phyloP scores from a whole-genome alignment of 2,888 invertebrate species.

The Rotaria magnacalcarata region DNA sequence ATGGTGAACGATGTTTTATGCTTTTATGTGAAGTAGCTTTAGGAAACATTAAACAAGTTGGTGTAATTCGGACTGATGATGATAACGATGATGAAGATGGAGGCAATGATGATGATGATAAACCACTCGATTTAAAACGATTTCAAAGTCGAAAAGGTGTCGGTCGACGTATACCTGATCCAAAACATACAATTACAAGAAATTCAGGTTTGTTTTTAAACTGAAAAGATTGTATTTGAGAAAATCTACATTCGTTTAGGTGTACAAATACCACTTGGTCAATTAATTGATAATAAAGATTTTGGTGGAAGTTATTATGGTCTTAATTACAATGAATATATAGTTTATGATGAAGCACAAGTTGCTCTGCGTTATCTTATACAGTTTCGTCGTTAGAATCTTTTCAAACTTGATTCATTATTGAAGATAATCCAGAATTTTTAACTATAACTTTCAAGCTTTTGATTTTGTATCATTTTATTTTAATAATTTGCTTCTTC shows the following conservation, averaged over 20 bases:
- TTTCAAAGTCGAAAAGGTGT: background rate
- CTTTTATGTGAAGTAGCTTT: slow-evolving; percentile 61
- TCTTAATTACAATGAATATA: slow-evolving; percentile 54
- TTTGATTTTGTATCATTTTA: no score
- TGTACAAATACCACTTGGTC: slow-evolving; percentile 52
- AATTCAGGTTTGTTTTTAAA: background rate
- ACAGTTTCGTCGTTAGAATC: slow-evolving; percentile 49
- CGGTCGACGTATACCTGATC: slow-evolving; percentile 34
- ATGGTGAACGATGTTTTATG: slow-evolving; percentile 51
- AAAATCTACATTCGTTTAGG: slow-evolving; percentile 48
- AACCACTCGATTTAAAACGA: background rate
- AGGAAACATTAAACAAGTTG: slow-evolving; percentile 51
- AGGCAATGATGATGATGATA: no score
- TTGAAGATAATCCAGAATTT: background rate
- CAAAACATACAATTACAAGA: slow-evolving; percentile 29
- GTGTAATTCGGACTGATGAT: background rate
- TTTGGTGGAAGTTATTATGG: slow-evolving; percentile 47
- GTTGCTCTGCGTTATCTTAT: slow-evolving; percentile 56
- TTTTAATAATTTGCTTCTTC: no score
- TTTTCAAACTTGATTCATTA: background rate
- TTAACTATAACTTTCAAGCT: no score
- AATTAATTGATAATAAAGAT: slow-evolving; percentile 47
- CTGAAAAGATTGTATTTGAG: no score
- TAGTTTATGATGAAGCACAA: slow-evolving; percentile 55
- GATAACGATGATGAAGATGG: background rate